phyloP scores from a whole-genome alignment of 2,113 vertebrate species.

The Clarias magur region DNA sequence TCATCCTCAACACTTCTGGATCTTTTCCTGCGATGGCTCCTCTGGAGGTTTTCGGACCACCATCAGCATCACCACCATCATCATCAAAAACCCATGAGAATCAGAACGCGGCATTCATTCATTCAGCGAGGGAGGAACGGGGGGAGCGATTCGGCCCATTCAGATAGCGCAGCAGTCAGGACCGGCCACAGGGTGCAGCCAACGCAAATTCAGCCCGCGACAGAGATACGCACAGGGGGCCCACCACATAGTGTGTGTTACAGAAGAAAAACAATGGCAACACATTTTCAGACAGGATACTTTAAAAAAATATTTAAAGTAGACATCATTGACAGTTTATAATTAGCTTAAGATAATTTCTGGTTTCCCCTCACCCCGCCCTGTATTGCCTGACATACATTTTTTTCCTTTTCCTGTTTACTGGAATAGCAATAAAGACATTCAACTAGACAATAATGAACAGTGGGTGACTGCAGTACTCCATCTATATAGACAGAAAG shows the following conservation, averaged over 20 bases:
- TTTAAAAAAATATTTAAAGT: slow-evolving; percentile 69
- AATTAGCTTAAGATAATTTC: slow-evolving; percentile 40
- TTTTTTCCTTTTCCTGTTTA: slow-evolving; percentile 27
- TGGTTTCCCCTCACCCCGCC: slow-evolving; percentile 27
- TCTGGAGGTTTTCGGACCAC: slow-evolving; percentile 86
- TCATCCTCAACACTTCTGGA: slow-evolving; percentile 95
- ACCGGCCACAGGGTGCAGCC: slow-evolving; percentile 82
- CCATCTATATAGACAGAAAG: slow-evolving; percentile 26
- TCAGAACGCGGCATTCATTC: slow-evolving; percentile 90
- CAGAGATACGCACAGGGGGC: slow-evolving; percentile 90
- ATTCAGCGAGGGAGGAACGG: slow-evolving; percentile 80
- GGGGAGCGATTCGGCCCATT: slow-evolving; percentile 88
- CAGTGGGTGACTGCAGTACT: slow-evolving; percentile 37
- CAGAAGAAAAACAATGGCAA: slow-evolving; percentile 99
- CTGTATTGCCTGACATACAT: slow-evolving; percentile 39
- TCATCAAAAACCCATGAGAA: slow-evolving; percentile 78
- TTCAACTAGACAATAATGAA: slow-evolving; percentile 46
- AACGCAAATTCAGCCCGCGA: slow-evolving; percentile 97
- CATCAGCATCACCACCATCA: slow-evolving; percentile 79
- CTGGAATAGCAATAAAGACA: slow-evolving; percentile 17
- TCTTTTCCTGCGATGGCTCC: slow-evolving; percentile 90
- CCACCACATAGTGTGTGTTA: slow-evolving; percentile 99
- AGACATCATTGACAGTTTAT: slow-evolving; percentile 48
- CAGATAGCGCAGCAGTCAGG: slow-evolving; percentile 87
- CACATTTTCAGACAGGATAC: slow-evolving; percentile 99